Percentiles rank a stretch among this genome's conserved stretches.
Conservation (phyloP, 2,888 invertebrate genomes). For the Eugnorisma glareosa region DNA sequence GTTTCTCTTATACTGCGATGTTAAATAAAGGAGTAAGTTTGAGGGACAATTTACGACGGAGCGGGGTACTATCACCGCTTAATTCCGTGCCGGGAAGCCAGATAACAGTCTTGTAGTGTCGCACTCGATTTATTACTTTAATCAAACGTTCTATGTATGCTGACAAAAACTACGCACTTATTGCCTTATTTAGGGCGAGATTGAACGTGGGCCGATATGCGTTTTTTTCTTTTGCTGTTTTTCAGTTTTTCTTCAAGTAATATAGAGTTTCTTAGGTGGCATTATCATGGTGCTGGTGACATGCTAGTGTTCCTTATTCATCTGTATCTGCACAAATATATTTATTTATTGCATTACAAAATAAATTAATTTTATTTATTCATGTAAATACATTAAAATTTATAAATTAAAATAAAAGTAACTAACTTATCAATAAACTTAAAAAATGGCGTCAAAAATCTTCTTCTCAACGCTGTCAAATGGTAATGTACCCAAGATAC, state of each 20-base stretch:
- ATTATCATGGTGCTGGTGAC: no score
- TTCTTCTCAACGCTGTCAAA: no score
- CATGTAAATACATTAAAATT: no score
- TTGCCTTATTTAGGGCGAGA: conserved; percentile 74
- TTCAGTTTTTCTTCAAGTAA: not conserved
- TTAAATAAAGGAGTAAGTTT: conserved; percentile 74
- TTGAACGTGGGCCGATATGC: conserved; percentile 46
- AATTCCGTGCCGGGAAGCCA: conserved; percentile 81
- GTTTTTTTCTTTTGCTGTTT: not conserved
- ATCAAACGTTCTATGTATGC: conserved; percentile 85
- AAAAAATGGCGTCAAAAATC: no score
- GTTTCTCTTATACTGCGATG: conserved; percentile 70
- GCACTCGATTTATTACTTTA: conserved; percentile 86
- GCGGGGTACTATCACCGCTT: conserved; percentile 80
- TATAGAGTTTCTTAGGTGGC: not conserved
- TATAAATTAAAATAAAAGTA: no score
- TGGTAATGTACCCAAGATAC: no score
- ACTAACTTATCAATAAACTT: no score
- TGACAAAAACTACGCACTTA: conserved; percentile 84
- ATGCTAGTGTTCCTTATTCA: no score
- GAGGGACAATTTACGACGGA: conserved; percentile 85
- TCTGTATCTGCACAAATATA: no score
- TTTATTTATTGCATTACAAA: no score
- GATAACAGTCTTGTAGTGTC: conserved; percentile 80
- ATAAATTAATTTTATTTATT: no score